Evolutionary conservation across 2,113 vertebrate species (phyloP).

Genomic region (Macquaria ambigua): DNA sequence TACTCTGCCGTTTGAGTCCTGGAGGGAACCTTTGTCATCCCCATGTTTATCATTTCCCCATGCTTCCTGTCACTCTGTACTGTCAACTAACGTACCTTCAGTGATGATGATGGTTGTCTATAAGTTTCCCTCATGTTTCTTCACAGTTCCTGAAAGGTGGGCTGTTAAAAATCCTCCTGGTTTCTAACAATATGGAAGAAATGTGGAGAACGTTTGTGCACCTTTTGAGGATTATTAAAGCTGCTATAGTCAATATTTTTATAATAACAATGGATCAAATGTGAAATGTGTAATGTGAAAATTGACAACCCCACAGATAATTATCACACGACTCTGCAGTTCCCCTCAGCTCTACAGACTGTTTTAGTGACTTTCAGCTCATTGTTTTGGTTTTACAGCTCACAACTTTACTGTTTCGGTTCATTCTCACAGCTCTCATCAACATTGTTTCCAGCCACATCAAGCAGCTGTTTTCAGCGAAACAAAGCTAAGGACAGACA

Average conservation of each 20-base stretch:
- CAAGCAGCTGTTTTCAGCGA: neutral
- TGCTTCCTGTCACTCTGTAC: neutral
- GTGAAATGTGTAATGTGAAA: too few species aligned
- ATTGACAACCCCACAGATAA: too few species aligned
- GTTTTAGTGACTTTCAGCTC: neutral
- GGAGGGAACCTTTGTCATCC: neutral
- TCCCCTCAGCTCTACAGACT: too few species aligned
- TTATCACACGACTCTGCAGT: too few species aligned
- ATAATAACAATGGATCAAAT: neutral
- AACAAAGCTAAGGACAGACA: neutral
- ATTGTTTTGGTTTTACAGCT: neutral
- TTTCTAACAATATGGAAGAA: neutral
- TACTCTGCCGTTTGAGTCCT: neutral
- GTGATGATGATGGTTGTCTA: neutral
- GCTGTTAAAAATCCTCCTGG: neutral
- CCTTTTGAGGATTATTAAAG: neutral
- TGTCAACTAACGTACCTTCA: neutral
- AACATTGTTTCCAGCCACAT: neutral
- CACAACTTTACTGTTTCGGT: neutral
- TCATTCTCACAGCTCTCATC: neutral
- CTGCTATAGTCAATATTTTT: neutral
- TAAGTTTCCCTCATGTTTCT: neutral
- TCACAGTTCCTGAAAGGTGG: neutral
- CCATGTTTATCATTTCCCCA: too few species aligned
- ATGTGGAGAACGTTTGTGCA: neutral